These are phyloP conservation scores for Teleopsis dalmanni DNA, from an alignment of 1,140 invertebrate species.

Conservation along the genomic window DNA sequence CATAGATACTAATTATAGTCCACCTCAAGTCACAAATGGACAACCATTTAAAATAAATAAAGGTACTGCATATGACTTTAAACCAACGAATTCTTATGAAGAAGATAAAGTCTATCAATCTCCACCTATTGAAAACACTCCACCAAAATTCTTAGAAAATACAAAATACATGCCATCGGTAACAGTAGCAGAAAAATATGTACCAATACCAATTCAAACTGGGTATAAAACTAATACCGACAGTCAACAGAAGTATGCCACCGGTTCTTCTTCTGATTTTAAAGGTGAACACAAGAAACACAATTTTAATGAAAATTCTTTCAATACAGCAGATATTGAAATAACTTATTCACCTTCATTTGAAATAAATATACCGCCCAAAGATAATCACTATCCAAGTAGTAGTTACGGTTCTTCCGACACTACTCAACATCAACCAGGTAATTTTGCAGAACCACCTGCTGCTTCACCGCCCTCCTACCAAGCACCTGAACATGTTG, in stretches of 20 bases:
- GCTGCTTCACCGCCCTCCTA: conserved; percentile 8
- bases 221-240: conserved; percentile 4
- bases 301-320: neutral
- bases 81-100: no score
- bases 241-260: conserved; percentile 10
- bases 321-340: conserved; percentile 11
- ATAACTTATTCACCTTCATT: conserved; percentile 35
- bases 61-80: no score
- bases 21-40: no score
- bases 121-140: no score
- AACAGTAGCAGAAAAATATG: conserved; percentile 18
- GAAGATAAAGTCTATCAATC: no score
- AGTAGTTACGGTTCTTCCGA: conserved; percentile 7
- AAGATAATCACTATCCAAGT: neutral
- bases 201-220: conserved; percentile 20
- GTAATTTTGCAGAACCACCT: conserved; percentile 12
- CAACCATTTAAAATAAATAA: no score
- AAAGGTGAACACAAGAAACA: conserved; percentile 33
- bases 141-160: conserved; percentile 9
- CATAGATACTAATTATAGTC: no score
- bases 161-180: conserved; percentile 16
- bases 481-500: neutral
- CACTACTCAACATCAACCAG: conserved; percentile 5
- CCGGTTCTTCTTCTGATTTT: conserved; percentile 26
- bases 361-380: conserved; percentile 20